Evolutionary conservation across 2,888 invertebrate species (phyloP).

Genomic region (Parapristionchus giblindavisi): DNA sequence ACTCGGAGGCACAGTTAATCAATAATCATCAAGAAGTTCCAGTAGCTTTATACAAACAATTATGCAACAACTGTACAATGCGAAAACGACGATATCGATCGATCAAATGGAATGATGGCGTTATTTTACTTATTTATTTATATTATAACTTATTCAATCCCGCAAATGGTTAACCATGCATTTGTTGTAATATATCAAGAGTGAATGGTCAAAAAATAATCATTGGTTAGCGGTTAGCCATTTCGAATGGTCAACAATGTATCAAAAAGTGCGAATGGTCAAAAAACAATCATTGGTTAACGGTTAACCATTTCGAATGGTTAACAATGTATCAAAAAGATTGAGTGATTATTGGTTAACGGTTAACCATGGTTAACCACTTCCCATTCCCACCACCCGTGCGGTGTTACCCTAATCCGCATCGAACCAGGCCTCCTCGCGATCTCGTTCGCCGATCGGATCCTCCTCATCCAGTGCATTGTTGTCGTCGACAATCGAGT

Average conservation of each 20-base stretch:
- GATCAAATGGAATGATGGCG: no score
- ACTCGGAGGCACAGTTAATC: neutral
- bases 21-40: neutral
- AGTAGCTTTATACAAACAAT: conserved; percentile 26
- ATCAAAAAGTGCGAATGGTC: neutral
- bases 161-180: no score
- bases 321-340: neutral
- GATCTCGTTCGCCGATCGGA: conserved; percentile 56
- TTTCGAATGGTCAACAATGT: neutral
- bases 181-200: no score
- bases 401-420: conserved; percentile 47
- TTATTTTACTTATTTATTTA: no score
- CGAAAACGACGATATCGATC: no score
- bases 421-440: conserved; percentile 65
- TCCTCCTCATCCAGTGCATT: conserved; percentile 43
- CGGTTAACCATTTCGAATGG: neutral
- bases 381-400: neutral
- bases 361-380: neutral
- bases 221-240: neutral
- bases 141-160: no score
- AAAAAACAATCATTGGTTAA: neutral
- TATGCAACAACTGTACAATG: neutral
- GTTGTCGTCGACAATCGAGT: conserved; percentile 47
- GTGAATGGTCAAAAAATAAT: no score
- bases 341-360: no score